Base-by-base conservation (phyloP, 2,888 invertebrate species). In the Scaptomyza reducta region DNA sequence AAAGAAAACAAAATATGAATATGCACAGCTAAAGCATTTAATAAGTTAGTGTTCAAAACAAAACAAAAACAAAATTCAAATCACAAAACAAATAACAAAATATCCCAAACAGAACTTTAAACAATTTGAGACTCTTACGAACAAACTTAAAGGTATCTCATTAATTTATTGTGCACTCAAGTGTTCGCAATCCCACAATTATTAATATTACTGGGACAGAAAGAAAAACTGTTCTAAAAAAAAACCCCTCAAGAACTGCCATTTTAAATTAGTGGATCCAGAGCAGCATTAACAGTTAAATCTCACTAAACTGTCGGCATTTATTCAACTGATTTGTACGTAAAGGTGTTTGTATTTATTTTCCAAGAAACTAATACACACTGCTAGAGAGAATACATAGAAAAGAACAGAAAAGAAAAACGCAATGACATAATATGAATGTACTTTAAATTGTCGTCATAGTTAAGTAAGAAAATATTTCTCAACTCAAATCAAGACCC, bases 391-490 rank as follows among this genome's bases (percentile, higher is more conserved):
- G 50, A 64, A 57, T 61, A 40, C 1, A 16, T 9, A 35, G 14
- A 14, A 38, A 14, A 14, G 9, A 3, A 31, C 47, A 57, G 47
- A 40, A 27, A 6, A 31, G 10, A 31, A 6, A 31, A 41, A 65
- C 53, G 68, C 77, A 49, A 38, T 25, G 56, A 35, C 64, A 78
- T 49, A 74, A 42, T 61, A 83, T 40, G 53, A 46, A 79, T 58
- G 62, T 86, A 76, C 62, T 77, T 68, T 74, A 62, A 77, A 81
- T 77, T 87, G 85, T 87, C 80, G 85, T 87, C 80, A 70, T 80
- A 87, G 87, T 84, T 70, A 65, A 78, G 49, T 81, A 77, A 81
- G 77, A 53, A 51, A 79, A 80, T 57, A 68, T 76, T 64, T 76
- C 64, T 64, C 55, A 63, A 65, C 59, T 77, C 45, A 55, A 64